Base-by-base conservation (phyloP, 2,797 vertebrate species). In the Channa striata region DNA sequence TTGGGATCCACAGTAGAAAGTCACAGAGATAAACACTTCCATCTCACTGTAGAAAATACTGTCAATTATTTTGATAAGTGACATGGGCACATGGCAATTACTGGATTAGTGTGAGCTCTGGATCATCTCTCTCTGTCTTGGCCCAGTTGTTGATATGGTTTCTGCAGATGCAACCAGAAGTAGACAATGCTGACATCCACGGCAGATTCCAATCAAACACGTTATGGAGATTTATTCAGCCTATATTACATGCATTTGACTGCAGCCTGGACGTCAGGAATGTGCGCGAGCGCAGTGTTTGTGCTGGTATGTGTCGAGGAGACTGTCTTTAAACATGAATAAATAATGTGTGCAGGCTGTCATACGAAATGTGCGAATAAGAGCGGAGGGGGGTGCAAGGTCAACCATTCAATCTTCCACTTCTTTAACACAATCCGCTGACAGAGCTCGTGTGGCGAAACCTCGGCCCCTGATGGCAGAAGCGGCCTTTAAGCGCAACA, bases 61-160 rank as follows among this genome's bases (percentile, higher is more conserved):
- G 83, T 84, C 89, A 84, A 84, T 88, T 91, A 89, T 85, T 88
- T 78, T 89, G 82, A 87, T 86, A 80, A 84, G 85, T 67, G 71
- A 87, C 47, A 82, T 25, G 62, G 59, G 59, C 82, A 84, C 83
- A 76, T 76, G 81, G 72, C 83, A 85, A 87, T 88, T 87, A 88
- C 86, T 63, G 84, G 60, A 85, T 88, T 79, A 85, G 80, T 84
- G 87, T 85, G 84, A 85, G 68, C 74, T 78, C 34, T n/a, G 47
- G 56, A 74, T 70, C 20, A 48, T 68, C 53, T 78, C 40, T 51
- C 46, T 72, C 58, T 21, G 48, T 73, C 71, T 81, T 77, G 75
- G 44, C 65, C 73, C 66, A 49, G 67, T 78, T 84, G 76, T 84
- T 87, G 83, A 80, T 72, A 71, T 58, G 51, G 59, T 69, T 80